phyloP scores from a whole-genome alignment of 1,140 invertebrate genomes.

The Nasonia vitripennis region DNA sequence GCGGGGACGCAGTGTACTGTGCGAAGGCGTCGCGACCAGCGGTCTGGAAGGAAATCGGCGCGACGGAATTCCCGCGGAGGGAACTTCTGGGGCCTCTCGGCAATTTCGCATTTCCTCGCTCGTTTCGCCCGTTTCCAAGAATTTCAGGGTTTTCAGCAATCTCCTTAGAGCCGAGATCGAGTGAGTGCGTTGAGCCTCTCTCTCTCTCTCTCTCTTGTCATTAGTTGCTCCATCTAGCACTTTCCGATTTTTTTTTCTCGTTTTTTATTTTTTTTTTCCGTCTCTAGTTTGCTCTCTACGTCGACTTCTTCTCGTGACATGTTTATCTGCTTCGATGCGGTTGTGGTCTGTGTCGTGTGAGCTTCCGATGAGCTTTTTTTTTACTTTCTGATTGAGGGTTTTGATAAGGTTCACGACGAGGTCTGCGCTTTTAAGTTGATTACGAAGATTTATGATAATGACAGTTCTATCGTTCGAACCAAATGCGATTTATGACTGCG shows the following conservation, averaged over 20 bases:
- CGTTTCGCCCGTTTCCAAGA: neutral
- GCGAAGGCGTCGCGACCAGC: slow-evolving; percentile 1
- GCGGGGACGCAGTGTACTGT: neutral
- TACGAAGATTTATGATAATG: no score
- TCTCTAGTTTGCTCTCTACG: no score
- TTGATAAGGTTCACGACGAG: no score
- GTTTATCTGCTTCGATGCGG: neutral
- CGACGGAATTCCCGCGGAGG: slow-evolving; percentile 23
- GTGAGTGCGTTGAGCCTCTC: neutral
- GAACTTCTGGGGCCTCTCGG: slow-evolving; percentile 1
- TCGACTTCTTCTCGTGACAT: neutral
- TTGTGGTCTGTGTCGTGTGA: no score
- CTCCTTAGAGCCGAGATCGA: slow-evolving; percentile 18
- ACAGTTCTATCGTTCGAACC: no score
- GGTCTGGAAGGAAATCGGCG: slow-evolving; percentile 30
- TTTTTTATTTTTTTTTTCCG: no score
- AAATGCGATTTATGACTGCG: no score
- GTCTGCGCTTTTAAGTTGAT: no score
- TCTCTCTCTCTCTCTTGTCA: neutral
- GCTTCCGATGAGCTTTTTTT: no score
- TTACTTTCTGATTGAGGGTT: no score
- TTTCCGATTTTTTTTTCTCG: no score
- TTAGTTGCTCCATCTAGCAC: neutral
- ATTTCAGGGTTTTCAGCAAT: slow-evolving; percentile 30
- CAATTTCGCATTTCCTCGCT: slow-evolving; percentile 1